phyloP scores from a whole-genome alignment of 2,113 vertebrate species.

The Prolemur simus region DNA sequence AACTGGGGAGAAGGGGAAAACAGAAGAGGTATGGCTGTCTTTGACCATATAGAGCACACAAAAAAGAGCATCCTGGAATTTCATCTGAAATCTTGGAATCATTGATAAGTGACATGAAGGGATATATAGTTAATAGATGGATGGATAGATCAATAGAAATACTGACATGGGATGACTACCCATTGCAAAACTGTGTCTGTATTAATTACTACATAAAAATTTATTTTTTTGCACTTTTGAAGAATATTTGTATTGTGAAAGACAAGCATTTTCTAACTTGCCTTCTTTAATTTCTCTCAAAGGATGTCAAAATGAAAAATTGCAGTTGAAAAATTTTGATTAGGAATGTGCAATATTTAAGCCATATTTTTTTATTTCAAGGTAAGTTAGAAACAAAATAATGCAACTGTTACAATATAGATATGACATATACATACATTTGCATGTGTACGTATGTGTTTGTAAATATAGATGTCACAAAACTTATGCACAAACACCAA shows the following conservation, averaged over 20 bases:
- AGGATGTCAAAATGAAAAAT: not conserved
- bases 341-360: not conserved
- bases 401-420: not conserved
- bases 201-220: not conserved
- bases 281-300: not conserved
- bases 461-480: not conserved
- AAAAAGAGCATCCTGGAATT: not conserved
- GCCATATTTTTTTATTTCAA: not conserved
- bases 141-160: not conserved
- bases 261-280: not conserved
- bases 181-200: not conserved
- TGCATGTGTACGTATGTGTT: not conserved
- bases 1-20: not conserved
- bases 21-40: not conserved
- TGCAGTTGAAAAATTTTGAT: not conserved
- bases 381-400: conserved; percentile 5
- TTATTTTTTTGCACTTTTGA: not conserved
- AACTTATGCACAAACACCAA: not conserved
- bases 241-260: not conserved
- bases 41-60: not conserved
- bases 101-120: not conserved
- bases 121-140: not conserved
- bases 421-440: not conserved
- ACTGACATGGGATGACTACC: not conserved
- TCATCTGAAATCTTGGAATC: not conserved